These are phyloP conservation scores for Omphaloscelis lunosa DNA, from an alignment of 2,888 invertebrate species.

Conservation along the genomic window DNA sequence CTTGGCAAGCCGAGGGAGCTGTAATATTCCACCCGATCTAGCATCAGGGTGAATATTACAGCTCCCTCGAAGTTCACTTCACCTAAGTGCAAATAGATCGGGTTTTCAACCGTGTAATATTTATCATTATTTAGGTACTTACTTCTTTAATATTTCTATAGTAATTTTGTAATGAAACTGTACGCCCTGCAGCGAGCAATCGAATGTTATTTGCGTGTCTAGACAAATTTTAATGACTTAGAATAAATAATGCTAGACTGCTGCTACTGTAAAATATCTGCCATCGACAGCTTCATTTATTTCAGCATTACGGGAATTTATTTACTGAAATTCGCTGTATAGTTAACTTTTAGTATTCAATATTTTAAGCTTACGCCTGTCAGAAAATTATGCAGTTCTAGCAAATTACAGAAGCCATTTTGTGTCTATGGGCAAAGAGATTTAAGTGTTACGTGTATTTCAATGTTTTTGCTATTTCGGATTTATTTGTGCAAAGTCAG, in stretches of 20 bases:
- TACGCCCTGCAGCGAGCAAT: constrained; percentile 7
- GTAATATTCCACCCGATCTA: too few species aligned
- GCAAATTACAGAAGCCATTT: neutral
- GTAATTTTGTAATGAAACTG: constrained; percentile 10
- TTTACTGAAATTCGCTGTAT: neutral
- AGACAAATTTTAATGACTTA: constrained; percentile 46
- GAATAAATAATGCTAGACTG: constrained; percentile 12
- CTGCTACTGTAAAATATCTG: constrained; percentile 30
- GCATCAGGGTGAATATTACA: too few species aligned
- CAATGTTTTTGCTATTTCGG: neutral
- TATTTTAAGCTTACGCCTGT: neutral
- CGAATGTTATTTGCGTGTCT: constrained; percentile 50
- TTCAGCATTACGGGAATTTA: neutral
- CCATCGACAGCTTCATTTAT: constrained; percentile 42
- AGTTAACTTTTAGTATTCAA: constrained; percentile 3
- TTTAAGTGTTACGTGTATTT: neutral
- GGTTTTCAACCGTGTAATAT: neutral
- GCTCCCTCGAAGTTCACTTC: neutral
- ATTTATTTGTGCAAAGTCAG: neutral
- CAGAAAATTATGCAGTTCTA: neutral
- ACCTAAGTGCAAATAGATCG: neutral
- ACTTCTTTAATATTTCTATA: neutral
- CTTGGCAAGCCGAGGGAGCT: too few species aligned
- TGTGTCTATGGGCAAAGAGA: neutral
- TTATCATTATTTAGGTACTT: neutral